Conservation (phyloP, 2,888 invertebrate species). For the Asteroscopus sphinx region DNA sequence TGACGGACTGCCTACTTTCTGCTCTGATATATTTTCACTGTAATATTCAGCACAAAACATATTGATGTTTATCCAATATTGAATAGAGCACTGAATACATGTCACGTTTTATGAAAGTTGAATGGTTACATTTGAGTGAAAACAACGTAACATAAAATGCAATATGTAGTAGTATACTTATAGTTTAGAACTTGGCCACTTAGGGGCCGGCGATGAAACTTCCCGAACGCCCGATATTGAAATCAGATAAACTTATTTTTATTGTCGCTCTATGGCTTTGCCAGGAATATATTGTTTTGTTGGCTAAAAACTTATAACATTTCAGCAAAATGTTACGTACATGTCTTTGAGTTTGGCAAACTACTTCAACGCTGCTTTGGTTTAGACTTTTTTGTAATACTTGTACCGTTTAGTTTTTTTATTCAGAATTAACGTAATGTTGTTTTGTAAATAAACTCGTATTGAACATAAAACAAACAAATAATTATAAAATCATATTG, state of each 20-base stretch:
- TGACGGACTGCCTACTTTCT: slow-evolving; percentile 6
- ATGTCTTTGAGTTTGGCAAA: slow-evolving; percentile 46
- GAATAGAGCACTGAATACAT: slow-evolving; percentile 18
- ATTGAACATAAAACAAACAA: no score
- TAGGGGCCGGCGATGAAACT: slow-evolving; percentile 54
- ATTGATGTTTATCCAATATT: slow-evolving; percentile 2
- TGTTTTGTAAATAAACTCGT: not conserved
- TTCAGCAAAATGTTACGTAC: slow-evolving; percentile 58
- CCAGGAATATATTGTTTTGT: slow-evolving; percentile 58
- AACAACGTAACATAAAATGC: slow-evolving; percentile 40
- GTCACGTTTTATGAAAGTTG: slow-evolving; percentile 20
- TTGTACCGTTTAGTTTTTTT: not conserved
- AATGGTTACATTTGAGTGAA: slow-evolving; percentile 31
- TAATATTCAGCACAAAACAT: not conserved
- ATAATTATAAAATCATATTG: no score
- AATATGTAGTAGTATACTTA: slow-evolving; percentile 31
- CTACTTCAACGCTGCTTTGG: slow-evolving; percentile 44
- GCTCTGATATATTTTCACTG: not conserved
- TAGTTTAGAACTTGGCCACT: slow-evolving; percentile 50
- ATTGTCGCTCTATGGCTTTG: slow-evolving; percentile 54
- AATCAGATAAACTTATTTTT: slow-evolving; percentile 64
- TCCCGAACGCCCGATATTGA: slow-evolving; percentile 62
- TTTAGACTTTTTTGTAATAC: slow-evolving; percentile 21
- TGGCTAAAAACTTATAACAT: slow-evolving; percentile 57
- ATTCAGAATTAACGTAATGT: not conserved